These are phyloP conservation scores for Nyctalus aviator DNA, from an alignment of 2,797 vertebrate genomes.

Conservation along the genomic window DNA sequence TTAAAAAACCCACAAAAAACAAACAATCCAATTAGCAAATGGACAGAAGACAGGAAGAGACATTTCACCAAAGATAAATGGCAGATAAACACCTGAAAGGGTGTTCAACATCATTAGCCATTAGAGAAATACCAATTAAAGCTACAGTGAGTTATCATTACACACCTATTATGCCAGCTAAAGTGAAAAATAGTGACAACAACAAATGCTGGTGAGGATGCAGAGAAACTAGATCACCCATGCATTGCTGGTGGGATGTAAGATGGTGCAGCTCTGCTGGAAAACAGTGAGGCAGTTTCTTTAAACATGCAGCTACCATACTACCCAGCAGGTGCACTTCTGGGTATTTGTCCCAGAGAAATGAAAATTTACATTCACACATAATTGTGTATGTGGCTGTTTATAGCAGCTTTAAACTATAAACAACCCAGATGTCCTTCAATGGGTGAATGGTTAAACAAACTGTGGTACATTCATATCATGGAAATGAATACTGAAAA, in stretches of 20 bases:
- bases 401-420: not conserved
- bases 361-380: not conserved
- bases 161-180: not conserved
- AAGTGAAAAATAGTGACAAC: not conserved
- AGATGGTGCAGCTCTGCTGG: not conserved
- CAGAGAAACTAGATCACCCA: not conserved
- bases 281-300: not conserved
- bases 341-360: not conserved
- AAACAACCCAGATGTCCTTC: slow-evolving; percentile 30
- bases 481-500: not conserved
- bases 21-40: not conserved
- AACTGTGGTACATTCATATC: not conserved
- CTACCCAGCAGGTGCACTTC: not conserved
- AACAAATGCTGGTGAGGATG: not conserved
- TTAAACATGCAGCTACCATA: not conserved
- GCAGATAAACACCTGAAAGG: not conserved
- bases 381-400: not conserved
- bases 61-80: not conserved
- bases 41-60: not conserved
- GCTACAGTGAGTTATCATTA: not conserved
- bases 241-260: not conserved
- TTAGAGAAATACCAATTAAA: not conserved
- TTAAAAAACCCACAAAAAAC: not conserved
- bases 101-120: not conserved
- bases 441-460: not conserved